These are phyloP conservation scores for Shargacucullia verbasci DNA, from an alignment of 2,888 invertebrate genomes.

Conservation along the genomic window DNA sequence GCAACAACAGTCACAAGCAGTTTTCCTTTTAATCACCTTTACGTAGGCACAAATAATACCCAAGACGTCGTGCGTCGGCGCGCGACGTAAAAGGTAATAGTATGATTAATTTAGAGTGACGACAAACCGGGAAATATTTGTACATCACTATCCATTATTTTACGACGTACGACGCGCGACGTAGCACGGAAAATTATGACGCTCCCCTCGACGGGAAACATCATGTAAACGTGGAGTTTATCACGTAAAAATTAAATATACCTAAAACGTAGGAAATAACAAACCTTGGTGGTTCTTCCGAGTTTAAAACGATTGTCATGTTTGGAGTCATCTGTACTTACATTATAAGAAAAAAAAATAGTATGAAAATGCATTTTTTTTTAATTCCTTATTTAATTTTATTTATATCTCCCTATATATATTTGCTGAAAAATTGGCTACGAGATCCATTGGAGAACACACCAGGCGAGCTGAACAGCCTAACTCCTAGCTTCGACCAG, in stretches of 20 bases:
- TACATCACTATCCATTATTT: slow-evolving; percentile 12
- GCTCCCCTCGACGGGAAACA: slow-evolving; percentile 2
- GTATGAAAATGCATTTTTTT: no score
- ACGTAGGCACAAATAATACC: slow-evolving; percentile 4
- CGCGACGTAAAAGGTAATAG: not conserved
- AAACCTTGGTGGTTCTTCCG: slow-evolving; percentile 20
- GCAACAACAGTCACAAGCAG: not conserved
- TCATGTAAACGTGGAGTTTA: slow-evolving; percentile 23
- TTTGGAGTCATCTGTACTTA: no score
- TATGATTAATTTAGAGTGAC: slow-evolving; percentile 21
- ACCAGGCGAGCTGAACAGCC: no score
- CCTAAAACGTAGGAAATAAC: slow-evolving; percentile 12
- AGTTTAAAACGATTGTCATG: slow-evolving; percentile 18
- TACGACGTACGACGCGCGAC: slow-evolving; percentile 1
- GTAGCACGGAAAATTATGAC: slow-evolving; percentile 15
- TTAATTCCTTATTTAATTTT: no score
- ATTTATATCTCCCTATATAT: no score
- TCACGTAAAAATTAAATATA: slow-evolving; percentile 34
- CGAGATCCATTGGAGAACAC: no score
- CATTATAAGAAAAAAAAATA: no score
- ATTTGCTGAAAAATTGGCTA: no score
- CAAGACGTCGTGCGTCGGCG: not conserved
- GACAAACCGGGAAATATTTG: slow-evolving; percentile 16
- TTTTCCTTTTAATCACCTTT: slow-evolving; percentile 6
- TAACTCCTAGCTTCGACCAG: no score